Conservation (phyloP, 2,888 invertebrate genomes). For the Poecilus cupreus region DNA sequence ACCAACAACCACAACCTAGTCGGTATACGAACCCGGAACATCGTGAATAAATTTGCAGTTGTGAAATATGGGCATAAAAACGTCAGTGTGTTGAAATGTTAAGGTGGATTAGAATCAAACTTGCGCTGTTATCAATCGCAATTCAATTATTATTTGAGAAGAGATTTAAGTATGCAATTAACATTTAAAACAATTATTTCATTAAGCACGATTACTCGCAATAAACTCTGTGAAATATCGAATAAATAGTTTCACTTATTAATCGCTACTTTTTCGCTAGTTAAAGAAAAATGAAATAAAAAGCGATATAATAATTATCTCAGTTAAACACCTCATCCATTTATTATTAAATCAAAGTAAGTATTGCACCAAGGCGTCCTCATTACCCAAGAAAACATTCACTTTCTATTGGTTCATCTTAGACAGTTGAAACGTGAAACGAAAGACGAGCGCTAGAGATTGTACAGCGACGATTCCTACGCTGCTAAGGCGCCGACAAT, state of each 20-base stretch:
- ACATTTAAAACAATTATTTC: background rate
- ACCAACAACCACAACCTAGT: too few species aligned
- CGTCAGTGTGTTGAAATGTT: too few species aligned
- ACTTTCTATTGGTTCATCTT: slow-evolving; percentile 49
- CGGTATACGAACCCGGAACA: too few species aligned
- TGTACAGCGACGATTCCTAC: background rate
- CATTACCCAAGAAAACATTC: slow-evolving; percentile 51
- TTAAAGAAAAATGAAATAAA: slow-evolving; percentile 35
- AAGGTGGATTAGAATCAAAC: too few species aligned
- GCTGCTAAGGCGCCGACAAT: background rate
- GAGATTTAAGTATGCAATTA: too few species aligned
- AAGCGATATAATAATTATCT: slow-evolving; percentile 35
- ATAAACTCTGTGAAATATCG: background rate
- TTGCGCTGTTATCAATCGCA: too few species aligned
- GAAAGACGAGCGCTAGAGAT: slow-evolving; percentile 26
- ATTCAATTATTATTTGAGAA: too few species aligned
- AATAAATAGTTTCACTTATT: background rate
- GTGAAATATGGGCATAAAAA: too few species aligned
- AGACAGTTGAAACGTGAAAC: background rate
- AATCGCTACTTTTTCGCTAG: background rate
- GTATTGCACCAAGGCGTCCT: slow-evolving; percentile 49
- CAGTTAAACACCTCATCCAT: slow-evolving; percentile 18
- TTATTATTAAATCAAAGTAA: slow-evolving; percentile 47
- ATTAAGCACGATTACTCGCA: background rate
- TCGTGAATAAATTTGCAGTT: too few species aligned